Percentiles rank a stretch among this genome's conserved stretches.
These are phyloP conservation scores for Smittia aterrima DNA, from an alignment of 2,888 invertebrate genomes.

Conservation along the genomic window DNA sequence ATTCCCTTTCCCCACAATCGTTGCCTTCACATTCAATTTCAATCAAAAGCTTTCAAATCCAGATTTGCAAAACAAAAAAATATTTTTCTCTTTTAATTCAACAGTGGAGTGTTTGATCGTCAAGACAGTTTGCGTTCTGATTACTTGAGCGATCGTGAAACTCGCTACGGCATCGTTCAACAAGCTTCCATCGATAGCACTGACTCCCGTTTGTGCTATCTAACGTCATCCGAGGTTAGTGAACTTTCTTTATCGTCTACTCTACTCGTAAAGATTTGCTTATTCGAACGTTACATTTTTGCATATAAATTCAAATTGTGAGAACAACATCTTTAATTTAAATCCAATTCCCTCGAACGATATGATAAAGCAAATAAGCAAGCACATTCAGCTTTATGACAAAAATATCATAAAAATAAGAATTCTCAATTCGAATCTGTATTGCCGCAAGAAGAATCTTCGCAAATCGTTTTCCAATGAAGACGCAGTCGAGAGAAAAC, in stretches of 20 bases:
- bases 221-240: constrained; percentile 95
- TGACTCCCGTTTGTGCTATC: constrained; percentile 88
- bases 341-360: constrained; percentile 21
- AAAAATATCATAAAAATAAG: neutral
- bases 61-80: neutral
- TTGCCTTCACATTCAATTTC: neutral
- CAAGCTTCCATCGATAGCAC: constrained; percentile 93
- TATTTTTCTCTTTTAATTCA: constrained; percentile 45
- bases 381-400: neutral
- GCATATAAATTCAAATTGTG: constrained; percentile 13
- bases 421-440: no score
- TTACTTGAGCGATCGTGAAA: constrained; percentile 86
- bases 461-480: no score
- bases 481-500: no score
- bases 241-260: neutral
- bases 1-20: neutral
- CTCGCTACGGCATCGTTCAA: constrained; percentile 85
- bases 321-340: constrained; percentile 18
- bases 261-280: neutral
- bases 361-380: neutral
- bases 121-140: constrained; percentile 87
- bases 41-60: neutral
- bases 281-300: constrained; percentile 5
- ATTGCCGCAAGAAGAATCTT: no score
- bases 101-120: constrained; percentile 80